Conservation (phyloP, 2,888 invertebrate species). For the Brenthis ino region DNA sequence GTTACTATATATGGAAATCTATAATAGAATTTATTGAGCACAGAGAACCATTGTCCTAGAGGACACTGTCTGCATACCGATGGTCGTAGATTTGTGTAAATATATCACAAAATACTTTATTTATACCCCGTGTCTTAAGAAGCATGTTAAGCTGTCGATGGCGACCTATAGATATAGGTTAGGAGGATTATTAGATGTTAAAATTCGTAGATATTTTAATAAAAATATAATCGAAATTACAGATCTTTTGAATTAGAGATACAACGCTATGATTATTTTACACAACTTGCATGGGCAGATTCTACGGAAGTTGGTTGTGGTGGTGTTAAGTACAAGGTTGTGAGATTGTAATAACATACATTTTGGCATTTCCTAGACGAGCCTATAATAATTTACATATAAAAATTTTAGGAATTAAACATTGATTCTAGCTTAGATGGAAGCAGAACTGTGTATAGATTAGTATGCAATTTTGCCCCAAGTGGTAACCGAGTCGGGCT, state of each 20-base stretch:
- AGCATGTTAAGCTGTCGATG: no score
- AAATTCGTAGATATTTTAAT: no score
- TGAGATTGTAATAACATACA: conserved; percentile 14
- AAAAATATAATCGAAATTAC: not conserved
- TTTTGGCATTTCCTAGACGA: no score
- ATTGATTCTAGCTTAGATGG: conserved; percentile 41
- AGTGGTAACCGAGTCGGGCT: conserved; percentile 58
- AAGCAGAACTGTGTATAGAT: conserved; percentile 58
- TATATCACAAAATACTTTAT: no score
- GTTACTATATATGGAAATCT: no score
- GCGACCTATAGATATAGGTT: no score
- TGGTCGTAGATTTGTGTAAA: no score
- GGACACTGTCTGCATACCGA: no score
- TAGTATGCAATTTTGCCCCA: conserved; percentile 73
- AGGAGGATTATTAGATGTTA: no score
- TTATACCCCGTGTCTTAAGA: no score
- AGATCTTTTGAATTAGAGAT: conserved; percentile 51
- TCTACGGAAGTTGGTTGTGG: conserved; percentile 68
- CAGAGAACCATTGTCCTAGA: no score
- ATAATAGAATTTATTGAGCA: no score
- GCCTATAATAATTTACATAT: not conserved
- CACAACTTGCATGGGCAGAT: conserved; percentile 69
- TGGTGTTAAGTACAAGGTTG: conserved; percentile 67
- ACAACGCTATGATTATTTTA: conserved; percentile 68
- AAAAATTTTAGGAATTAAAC: conserved; percentile 50